phyloP scores from a whole-genome alignment of 2,113 vertebrate species.

The Zosterops pallidus region DNA sequence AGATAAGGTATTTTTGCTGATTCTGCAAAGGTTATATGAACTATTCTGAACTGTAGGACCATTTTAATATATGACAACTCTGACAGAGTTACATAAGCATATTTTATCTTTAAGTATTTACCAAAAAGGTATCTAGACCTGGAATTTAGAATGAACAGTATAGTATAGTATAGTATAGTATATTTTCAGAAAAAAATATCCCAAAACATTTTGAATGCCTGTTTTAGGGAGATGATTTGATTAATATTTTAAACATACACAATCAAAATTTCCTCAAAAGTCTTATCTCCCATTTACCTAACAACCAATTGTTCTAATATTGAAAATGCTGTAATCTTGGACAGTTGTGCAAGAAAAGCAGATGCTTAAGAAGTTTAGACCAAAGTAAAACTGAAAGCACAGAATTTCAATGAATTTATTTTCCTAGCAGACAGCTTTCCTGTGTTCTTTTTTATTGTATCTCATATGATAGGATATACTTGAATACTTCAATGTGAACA shows the following conservation, averaged over 20 bases:
- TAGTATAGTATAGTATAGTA: neutral
- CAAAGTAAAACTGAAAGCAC: constrained; percentile 1
- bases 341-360: constrained; percentile 6
- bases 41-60: neutral
- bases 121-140: neutral
- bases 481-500: constrained; percentile 37
- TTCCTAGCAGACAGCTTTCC: neutral
- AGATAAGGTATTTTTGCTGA: neutral
- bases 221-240: neutral
- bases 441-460: constrained; percentile 31
- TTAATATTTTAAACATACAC: neutral
- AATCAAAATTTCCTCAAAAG: neutral
- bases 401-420: neutral
- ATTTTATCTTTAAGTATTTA: neutral
- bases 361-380: constrained; percentile 7
- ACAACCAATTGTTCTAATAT: neutral
- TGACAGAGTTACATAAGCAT: neutral
- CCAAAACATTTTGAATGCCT: neutral
- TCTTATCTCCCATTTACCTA: neutral
- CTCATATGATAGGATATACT: constrained; percentile 45
- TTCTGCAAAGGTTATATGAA: neutral
- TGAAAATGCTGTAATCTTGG: neutral
- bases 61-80: neutral
- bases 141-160: neutral
- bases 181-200: neutral